Evolutionary conservation across 1,140 invertebrate species (phyloP).

Genomic region (Heliothis subflexa): DNA sequence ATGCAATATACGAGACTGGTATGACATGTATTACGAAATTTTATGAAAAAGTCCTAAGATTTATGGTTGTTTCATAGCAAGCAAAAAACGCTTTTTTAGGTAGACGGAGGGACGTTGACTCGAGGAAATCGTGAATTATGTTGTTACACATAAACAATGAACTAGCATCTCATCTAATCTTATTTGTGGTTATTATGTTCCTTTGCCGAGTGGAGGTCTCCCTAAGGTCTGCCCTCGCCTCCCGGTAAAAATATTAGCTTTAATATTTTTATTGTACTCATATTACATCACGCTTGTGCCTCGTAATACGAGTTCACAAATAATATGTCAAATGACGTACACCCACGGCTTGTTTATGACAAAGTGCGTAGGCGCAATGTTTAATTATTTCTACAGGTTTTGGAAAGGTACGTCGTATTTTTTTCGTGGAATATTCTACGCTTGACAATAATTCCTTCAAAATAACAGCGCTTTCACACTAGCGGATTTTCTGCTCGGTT

Average conservation of each 20-base stretch:
- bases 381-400: no score
- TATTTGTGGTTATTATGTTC: slow-evolving; percentile 36
- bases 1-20: slow-evolving; percentile 41
- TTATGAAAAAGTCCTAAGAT: slow-evolving; percentile 44
- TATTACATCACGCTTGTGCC: slow-evolving; percentile 20
- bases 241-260: slow-evolving; percentile 31
- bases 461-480: no score
- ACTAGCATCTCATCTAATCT: slow-evolving; percentile 36
- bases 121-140: slow-evolving; percentile 28
- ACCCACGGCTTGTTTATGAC: neutral
- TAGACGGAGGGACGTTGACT: slow-evolving; percentile 4
- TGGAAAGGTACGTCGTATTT: no score
- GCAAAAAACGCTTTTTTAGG: slow-evolving; percentile 16
- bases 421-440: no score
- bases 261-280: slow-evolving; percentile 26
- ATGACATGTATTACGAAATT: slow-evolving; percentile 47
- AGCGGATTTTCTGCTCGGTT: no score
- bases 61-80: slow-evolving; percentile 47
- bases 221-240: slow-evolving; percentile 18
- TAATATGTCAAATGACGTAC: neutral
- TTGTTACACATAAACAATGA: slow-evolving; percentile 36
- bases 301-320: neutral
- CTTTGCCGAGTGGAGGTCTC: slow-evolving; percentile 19
- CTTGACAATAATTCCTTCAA: no score
- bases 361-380: neutral